A percentile compares a stretch with the other conserved stretches of the same genome.
Conservation (phyloP, 2,797 vertebrate genomes). For the Malacoctenus gilli region DNA sequence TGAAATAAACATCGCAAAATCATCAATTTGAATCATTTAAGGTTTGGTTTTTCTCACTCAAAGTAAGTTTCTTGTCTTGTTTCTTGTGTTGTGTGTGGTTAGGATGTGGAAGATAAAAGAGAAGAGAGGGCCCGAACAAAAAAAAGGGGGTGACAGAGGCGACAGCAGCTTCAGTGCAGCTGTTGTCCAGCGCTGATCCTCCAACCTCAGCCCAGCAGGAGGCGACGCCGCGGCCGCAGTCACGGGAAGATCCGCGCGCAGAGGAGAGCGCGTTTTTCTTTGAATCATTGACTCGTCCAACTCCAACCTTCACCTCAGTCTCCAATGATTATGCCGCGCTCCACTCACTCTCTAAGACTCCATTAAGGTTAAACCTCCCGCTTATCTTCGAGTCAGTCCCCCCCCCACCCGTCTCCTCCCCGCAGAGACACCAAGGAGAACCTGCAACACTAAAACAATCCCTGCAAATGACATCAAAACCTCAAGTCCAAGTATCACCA, state of each 20-base stretch:
- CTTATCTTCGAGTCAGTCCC: conserved; percentile 56
- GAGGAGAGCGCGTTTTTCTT: not conserved
- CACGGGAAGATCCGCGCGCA: conserved; percentile 8
- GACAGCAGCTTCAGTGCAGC: conserved; percentile 67
- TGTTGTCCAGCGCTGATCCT: conserved; percentile 54
- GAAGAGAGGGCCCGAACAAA: not conserved
- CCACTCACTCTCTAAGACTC: conserved; percentile 32
- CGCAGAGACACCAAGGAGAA: conserved; percentile 69
- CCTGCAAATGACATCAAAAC: no score
- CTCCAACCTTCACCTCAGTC: conserved; percentile 71
- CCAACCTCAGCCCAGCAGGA: conserved; percentile 64
- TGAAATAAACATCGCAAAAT: no score
- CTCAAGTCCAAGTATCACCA: no score
- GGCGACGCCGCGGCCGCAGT: conserved; percentile 49
- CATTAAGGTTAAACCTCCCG: conserved; percentile 65
- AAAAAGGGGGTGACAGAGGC: not conserved
- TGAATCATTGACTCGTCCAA: conserved; percentile 33
- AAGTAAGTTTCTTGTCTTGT: not conserved
- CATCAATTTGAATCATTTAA: no score
- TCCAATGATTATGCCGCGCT: conserved; percentile 59
- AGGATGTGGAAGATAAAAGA: not conserved
- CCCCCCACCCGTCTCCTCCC: conserved; percentile 71
- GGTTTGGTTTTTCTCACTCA: no score
- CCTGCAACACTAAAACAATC: conserved; percentile 46
- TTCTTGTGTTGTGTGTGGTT: not conserved